These are phyloP conservation scores for Semnornis frantzii DNA, from an alignment of 2,113 vertebrate species.

Conservation along the genomic window DNA sequence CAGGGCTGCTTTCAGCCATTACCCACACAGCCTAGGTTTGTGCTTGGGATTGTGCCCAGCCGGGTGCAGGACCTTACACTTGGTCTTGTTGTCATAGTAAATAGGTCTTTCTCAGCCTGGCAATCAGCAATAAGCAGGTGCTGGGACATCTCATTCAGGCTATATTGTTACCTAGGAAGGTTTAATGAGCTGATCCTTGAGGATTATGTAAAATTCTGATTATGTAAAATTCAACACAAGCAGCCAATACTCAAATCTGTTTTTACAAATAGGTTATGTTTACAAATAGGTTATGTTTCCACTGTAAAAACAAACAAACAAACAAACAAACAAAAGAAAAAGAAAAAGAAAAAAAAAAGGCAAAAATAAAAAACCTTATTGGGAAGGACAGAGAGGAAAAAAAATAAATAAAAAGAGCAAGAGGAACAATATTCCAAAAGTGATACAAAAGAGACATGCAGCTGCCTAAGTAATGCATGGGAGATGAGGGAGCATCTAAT, in stretches of 20 bases:
- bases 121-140: no score
- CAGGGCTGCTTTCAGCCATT: no score
- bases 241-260: not conserved
- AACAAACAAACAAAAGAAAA: no score
- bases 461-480: not conserved
- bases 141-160: no score
- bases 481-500: slow-evolving; percentile 35
- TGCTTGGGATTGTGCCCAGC: no score
- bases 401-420: not conserved
- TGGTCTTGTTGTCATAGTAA: no score
- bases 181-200: no score
- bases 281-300: not conserved
- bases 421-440: not conserved
- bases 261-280: not conserved
- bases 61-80: no score
- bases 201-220: no score
- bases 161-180: no score
- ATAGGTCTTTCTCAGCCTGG: no score
- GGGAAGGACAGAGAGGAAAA: not conserved
- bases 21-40: no score
- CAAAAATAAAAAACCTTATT: not conserved
- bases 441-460: not conserved
- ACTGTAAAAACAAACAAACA: not conserved
- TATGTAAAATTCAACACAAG: not conserved
- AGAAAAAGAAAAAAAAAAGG: not conserved